Evolutionary conservation across 2,113 vertebrate species (phyloP).

Genomic region (Erpornis zantholeuca): DNA sequence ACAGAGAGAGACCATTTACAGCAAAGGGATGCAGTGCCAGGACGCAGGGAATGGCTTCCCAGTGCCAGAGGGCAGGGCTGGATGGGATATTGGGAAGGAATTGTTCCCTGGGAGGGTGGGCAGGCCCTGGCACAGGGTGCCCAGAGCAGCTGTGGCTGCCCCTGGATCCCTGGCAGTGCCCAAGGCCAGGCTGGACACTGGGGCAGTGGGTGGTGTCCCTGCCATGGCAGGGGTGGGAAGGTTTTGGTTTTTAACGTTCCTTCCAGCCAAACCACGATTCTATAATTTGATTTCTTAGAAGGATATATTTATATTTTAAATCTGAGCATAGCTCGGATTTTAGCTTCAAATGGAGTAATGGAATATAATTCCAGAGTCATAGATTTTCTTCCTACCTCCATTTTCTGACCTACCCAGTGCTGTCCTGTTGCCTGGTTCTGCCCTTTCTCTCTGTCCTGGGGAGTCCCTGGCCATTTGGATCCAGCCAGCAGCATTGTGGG

Average conservation of each 20-base stretch:
- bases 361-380: not conserved
- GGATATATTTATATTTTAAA: not conserved
- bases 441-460: not conserved
- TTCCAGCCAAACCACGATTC: not conserved
- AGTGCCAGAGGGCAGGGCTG: rapidly evolving
- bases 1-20: not conserved
- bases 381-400: rapidly evolving
- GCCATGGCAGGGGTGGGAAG: not conserved
- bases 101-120: not conserved
- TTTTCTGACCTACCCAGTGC: not conserved
- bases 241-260: no score
- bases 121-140: not conserved
- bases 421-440: not conserved
- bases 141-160: not conserved
- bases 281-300: not conserved
- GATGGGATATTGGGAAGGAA: not conserved
- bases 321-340: not conserved
- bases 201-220: not conserved
- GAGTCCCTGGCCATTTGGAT: not conserved
- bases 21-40: not conserved
- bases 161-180: not conserved
- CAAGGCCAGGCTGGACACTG: rapidly evolving
- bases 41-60: not conserved
- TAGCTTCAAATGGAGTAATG: not conserved
- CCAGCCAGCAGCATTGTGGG: not conserved